phyloP scores from a whole-genome alignment of 2,113 vertebrate genomes.

The Cephalopholis sonnerati region DNA sequence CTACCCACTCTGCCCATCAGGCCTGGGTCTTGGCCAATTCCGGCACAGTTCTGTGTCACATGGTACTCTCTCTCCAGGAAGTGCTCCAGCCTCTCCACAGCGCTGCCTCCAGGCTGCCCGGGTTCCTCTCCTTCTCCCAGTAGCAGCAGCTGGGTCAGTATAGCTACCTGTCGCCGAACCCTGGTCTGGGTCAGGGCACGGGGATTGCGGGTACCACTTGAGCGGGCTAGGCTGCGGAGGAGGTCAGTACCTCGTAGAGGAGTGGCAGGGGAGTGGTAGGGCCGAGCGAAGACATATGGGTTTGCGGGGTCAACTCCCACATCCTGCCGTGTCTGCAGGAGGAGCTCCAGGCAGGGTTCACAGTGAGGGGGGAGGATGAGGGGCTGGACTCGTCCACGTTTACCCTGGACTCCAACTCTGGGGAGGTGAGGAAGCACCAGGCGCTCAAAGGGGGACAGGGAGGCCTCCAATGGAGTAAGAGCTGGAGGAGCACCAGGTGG shows the following conservation, averaged over 20 bases:
- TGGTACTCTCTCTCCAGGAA: constrained; percentile 86
- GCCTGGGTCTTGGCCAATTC: constrained; percentile 85
- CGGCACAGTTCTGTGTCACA: constrained; percentile 84
- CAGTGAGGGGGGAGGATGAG: constrained; percentile 86
- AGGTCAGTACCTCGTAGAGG: constrained; percentile 85
- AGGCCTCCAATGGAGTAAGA: constrained; percentile 81
- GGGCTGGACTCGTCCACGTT: constrained; percentile 84
- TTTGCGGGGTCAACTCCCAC: constrained; percentile 85
- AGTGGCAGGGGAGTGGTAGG: constrained; percentile 86
- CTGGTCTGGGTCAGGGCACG: constrained; percentile 83
- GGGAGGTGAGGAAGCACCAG: constrained; percentile 84
- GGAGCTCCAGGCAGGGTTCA: constrained; percentile 85
- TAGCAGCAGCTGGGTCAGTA: constrained; percentile 85
- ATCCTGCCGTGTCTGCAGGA: constrained; percentile 82
- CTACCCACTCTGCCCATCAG: constrained; percentile 86
- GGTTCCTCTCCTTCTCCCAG: constrained; percentile 84
- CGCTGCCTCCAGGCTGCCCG: constrained; percentile 68
- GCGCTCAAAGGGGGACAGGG: constrained; percentile 85
- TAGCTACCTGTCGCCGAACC: constrained; percentile 85
- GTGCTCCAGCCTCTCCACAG: constrained; percentile 83
- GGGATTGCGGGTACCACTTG: constrained; percentile 84
- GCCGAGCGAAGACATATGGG: constrained; percentile 85
- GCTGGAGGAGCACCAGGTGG: constrained; percentile 70
- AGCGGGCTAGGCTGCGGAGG: constrained; percentile 84
- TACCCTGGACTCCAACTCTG: constrained; percentile 83